These are phyloP conservation scores for Nymphicus hollandicus DNA, from an alignment of 2,113 vertebrate species.

Conservation along the genomic window DNA sequence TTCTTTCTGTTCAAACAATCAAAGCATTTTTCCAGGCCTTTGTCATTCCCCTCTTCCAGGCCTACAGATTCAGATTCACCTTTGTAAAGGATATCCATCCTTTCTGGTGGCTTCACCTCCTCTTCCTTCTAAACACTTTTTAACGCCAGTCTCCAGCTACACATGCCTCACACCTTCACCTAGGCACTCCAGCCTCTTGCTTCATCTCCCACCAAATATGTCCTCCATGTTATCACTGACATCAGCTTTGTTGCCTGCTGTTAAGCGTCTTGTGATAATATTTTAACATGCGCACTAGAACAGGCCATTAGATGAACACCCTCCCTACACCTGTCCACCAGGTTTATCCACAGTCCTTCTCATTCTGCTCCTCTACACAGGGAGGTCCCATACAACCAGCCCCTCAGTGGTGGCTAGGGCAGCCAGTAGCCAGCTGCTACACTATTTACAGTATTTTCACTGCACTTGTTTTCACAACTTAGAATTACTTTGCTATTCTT, in stretches of 20 bases:
- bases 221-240: background rate
- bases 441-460: background rate
- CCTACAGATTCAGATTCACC: background rate
- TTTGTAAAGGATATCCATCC: background rate
- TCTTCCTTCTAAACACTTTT: background rate
- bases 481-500: background rate
- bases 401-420: background rate
- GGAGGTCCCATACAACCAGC: background rate
- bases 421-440: background rate
- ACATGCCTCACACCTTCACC: rapidly evolving
- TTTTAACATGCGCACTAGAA: background rate
- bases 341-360: background rate
- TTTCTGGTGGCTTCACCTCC: background rate
- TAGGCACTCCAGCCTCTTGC: background rate
- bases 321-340: background rate
- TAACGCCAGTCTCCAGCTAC: background rate
- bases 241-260: background rate
- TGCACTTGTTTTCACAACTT: background rate
- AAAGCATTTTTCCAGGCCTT: background rate
- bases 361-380: background rate
- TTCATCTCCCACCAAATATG: background rate
- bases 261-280: background rate
- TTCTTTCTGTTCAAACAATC: background rate
- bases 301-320: background rate
- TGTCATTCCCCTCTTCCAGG: background rate